Evolutionary conservation across 1,140 invertebrate species (phyloP), one percentile per base, ranked within the genome.

Genomic region (Lepidurus arcticus): DNA sequence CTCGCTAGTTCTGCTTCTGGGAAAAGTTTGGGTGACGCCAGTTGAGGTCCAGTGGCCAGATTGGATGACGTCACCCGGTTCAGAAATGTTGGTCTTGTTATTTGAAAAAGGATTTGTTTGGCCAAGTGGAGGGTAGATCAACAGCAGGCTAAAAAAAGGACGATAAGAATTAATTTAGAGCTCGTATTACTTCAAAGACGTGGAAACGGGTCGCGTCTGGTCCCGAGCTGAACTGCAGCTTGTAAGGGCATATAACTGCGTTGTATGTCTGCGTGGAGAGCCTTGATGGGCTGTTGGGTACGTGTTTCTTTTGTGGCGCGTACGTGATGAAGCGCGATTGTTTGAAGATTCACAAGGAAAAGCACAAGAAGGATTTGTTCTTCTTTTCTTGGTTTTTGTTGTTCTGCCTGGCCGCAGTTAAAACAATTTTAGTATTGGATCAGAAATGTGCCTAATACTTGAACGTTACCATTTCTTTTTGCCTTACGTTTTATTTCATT

Each of bases 41-140:
- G 42, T 74, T 74, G 74, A 74, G 74, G 74, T 74, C 65, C 65
- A 73, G 3, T 73, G 65, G 65, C 3, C n/a, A 24, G 65, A 34
- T 24, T 24, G n/a, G n/a, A n/a, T n/a, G n/a, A 73, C 65, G 24
- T 73, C n/a, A 73, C 24, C n/a, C 65, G 24, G 65, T 24, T 73
- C 65, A 24, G n/a, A 24, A n/a, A n/a, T 73, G 65, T n/a, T n/a
- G 65, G 1, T 73, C n/a, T n/a, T 73, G 1, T 73, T 73, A 5
- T 73, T 73, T 73, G n/a, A 73, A n/a, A 73, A n/a, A 24, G 3
- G 65, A 3, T n/a, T n/a, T 24, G 65, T 73, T n/a, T n/a, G 24
- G 65, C 24, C 4, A 24, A 24, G 0, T 5, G 24, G 24, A 73
- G 24, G 65, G 3, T 4, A 34, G 34, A 34, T 34, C 34, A 34